Evolutionary conservation across 1,140 invertebrate genomes (phyloP).

Genomic region (Leptinotarsa undecemlineata): DNA sequence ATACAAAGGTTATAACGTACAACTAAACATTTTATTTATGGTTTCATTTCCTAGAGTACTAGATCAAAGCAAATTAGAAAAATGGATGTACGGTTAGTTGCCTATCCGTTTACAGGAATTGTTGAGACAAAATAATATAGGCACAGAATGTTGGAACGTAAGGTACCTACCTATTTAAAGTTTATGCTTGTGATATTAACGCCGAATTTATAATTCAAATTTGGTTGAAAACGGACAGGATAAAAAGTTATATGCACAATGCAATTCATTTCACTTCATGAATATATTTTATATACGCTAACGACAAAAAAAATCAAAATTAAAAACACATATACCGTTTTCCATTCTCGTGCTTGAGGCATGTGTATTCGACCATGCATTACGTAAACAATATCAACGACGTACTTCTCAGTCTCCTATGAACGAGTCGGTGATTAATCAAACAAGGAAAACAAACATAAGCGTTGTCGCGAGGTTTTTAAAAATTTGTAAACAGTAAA

Average conservation of each 20-base stretch:
- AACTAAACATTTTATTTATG: no score
- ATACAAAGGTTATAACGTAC: no score
- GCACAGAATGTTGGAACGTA: no score
- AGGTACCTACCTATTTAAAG: neutral
- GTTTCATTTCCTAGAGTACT: no score
- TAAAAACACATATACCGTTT: neutral
- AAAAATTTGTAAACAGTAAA: constrained; percentile 28
- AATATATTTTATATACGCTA: neutral
- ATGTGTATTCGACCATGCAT: neutral
- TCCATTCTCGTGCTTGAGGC: neutral
- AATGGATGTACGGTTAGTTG: neutral
- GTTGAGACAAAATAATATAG: no score
- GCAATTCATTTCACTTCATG: neutral
- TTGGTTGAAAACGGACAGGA: neutral
- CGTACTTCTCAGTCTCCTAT: neutral
- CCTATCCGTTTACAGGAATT: neutral
- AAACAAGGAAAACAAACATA: neutral
- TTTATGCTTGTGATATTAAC: neutral
- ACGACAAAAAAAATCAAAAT: neutral
- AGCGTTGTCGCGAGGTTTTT: constrained; percentile 5
- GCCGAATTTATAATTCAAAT: neutral
- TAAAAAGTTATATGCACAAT: neutral
- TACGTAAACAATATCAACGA: constrained; percentile 9
- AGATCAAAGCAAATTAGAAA: neutral
- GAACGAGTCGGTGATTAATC: neutral